Evolutionary conservation across 2,888 invertebrate species (phyloP).

Genomic region (Hemistola chrysoprasaria): DNA sequence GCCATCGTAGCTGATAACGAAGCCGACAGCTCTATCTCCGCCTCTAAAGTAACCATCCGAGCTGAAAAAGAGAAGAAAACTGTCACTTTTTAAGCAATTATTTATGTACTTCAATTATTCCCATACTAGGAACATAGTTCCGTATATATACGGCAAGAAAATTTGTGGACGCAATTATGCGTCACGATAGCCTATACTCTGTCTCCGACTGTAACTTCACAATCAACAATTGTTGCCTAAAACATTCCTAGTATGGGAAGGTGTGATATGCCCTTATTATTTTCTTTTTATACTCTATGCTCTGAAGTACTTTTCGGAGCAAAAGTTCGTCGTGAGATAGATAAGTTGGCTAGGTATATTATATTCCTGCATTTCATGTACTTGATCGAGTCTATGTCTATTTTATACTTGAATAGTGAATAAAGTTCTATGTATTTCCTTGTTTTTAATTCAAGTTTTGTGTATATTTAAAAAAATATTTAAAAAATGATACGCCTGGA

Average conservation of each 20-base stretch:
- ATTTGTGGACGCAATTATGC: background rate
- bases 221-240: too few species aligned
- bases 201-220: too few species aligned
- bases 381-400: slow-evolving; percentile 60
- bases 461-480: too few species aligned
- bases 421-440: slow-evolving; percentile 62
- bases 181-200: too few species aligned
- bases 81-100: slow-evolving; percentile 66
- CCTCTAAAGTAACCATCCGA: slow-evolving; percentile 65
- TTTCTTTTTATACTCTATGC: slow-evolving; percentile 37
- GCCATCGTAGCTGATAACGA: slow-evolving; percentile 86
- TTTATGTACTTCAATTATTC: background rate
- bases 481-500: too few species aligned
- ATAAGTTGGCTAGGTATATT: slow-evolving; percentile 54
- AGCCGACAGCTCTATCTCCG: slow-evolving; percentile 52
- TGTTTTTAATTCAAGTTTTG: slow-evolving; percentile 44
- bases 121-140: too few species aligned
- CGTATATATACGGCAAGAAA: too few species aligned
- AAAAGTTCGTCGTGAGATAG: slow-evolving; percentile 50
- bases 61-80: slow-evolving; percentile 75
- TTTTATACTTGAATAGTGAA: slow-evolving; percentile 72
- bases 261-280: slow-evolving; percentile 17
- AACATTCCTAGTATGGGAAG: background rate
- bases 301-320: slow-evolving; percentile 28
- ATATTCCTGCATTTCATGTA: slow-evolving; percentile 64